phyloP scores from a whole-genome alignment of 2,113 vertebrate species.

The Callospermophilus lateralis region DNA sequence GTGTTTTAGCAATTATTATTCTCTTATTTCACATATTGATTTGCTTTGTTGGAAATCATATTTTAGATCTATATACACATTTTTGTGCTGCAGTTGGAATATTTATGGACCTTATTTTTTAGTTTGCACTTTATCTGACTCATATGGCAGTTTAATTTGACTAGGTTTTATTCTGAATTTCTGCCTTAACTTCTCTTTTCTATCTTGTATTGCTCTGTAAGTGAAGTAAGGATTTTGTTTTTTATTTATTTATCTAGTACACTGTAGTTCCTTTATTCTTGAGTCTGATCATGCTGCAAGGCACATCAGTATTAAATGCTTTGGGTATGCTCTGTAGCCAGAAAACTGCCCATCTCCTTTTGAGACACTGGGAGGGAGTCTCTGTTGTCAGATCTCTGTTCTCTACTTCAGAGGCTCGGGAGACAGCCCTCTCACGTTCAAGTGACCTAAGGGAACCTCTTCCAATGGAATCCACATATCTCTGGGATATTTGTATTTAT shows the following conservation, averaged over 20 bases:
- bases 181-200: not conserved
- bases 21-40: not conserved
- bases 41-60: not conserved
- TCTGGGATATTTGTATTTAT: not conserved
- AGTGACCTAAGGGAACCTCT: not conserved
- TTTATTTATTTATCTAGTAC: not conserved
- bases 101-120: not conserved
- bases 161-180: conserved; percentile 9
- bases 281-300: not conserved
- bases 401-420: not conserved
- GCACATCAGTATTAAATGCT: not conserved
- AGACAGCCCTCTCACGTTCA: rapidly evolving
- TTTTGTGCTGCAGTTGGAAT: not conserved
- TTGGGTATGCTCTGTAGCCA: not conserved
- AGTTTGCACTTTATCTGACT: conserved; percentile 21
- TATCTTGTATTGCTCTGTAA: not conserved
- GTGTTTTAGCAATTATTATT: not conserved
- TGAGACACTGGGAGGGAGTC: not conserved
- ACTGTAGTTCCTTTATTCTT: not conserved
- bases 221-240: not conserved
- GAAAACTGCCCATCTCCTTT: not conserved
- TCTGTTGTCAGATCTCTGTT: not conserved
- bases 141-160: not conserved
- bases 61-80: not conserved
- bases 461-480: not conserved